A percentile compares a stretch with the other conserved stretches of the same genome.
phyloP scores from a whole-genome alignment of 2,113 vertebrate genomes.

The Cebus imitator region DNA sequence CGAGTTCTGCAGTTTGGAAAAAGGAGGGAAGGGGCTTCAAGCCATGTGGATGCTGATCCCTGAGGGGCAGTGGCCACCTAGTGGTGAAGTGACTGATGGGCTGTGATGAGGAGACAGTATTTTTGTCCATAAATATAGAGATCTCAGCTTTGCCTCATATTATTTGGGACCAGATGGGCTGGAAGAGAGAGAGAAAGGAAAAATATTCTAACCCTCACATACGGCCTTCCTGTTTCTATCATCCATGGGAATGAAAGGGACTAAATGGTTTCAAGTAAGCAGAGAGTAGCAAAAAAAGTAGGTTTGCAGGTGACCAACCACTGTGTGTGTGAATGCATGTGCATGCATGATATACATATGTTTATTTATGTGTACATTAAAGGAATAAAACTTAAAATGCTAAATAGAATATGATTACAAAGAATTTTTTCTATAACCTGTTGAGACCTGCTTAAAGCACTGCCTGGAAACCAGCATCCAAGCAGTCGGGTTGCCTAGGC shows the following conservation, averaged over 20 bases:
- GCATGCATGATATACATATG: not conserved
- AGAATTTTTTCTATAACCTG: not conserved
- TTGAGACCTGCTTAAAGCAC: not conserved
- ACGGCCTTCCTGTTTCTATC: not conserved
- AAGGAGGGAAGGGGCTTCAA: not conserved
- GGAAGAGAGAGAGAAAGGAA: not conserved
- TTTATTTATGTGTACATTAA: not conserved
- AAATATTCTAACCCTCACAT: not conserved
- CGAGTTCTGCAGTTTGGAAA: not conserved
- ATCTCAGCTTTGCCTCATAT: not conserved
- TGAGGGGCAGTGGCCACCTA: not conserved
- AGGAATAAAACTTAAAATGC: not conserved
- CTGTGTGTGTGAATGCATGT: not conserved
- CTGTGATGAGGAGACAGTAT: not conserved
- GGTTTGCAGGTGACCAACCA: not conserved
- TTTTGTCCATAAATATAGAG: not conserved
- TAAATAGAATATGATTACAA: not conserved
- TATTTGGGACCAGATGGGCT: not conserved
- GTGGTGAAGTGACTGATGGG: not conserved
- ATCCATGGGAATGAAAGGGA: not conserved
- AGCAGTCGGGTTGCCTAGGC: not conserved
- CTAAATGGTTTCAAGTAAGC: not conserved
- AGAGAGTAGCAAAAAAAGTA: not conserved
- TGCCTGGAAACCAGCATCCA: not conserved
- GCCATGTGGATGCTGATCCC: accelerated